Percentiles rank a stretch among this genome's conserved stretches.
These are phyloP conservation scores for Drosophila truncata DNA, from an alignment of 1,140 invertebrate genomes.

Conservation along the genomic window DNA sequence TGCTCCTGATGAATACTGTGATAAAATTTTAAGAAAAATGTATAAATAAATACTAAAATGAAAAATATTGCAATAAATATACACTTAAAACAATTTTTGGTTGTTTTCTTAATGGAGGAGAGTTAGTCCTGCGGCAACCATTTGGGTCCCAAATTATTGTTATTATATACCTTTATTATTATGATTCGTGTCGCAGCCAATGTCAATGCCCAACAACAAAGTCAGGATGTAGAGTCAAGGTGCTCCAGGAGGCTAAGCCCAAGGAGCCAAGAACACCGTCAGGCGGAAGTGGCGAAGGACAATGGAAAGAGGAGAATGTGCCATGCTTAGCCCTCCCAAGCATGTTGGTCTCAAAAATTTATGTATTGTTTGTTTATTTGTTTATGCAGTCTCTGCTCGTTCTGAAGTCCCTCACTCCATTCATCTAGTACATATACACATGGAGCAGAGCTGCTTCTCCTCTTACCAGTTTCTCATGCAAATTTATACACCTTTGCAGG, in stretches of 20 bases:
- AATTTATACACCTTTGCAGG: slow-evolving; percentile 77
- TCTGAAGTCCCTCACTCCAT: slow-evolving; percentile 17
- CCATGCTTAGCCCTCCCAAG: slow-evolving; percentile 46
- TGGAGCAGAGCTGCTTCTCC: slow-evolving; percentile 4
- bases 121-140: not conserved
- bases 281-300: slow-evolving; percentile 2
- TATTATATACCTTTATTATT: slow-evolving; percentile 4
- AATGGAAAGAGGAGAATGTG: slow-evolving; percentile 50
- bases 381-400: slow-evolving; percentile 75
- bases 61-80: slow-evolving; percentile 11
- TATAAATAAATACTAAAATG: not conserved
- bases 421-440: slow-evolving; percentile 4
- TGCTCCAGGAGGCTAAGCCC: not conserved
- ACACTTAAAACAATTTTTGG: not conserved
- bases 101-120: not conserved
- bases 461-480: slow-evolving; percentile 66
- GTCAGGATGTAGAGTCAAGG: not conserved
- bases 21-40: not conserved
- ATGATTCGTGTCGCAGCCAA: slow-evolving; percentile 3
- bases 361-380: slow-evolving; percentile 83
- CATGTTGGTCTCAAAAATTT: slow-evolving; percentile 65
- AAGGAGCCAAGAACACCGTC: slow-evolving; percentile 1
- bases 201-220: slow-evolving; percentile 1
- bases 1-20: not conserved
- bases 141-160: not conserved